Percentiles rank a stretch among this genome's conserved stretches.
Conservation (phyloP, 2,888 invertebrate species). For the Amiota minor region DNA sequence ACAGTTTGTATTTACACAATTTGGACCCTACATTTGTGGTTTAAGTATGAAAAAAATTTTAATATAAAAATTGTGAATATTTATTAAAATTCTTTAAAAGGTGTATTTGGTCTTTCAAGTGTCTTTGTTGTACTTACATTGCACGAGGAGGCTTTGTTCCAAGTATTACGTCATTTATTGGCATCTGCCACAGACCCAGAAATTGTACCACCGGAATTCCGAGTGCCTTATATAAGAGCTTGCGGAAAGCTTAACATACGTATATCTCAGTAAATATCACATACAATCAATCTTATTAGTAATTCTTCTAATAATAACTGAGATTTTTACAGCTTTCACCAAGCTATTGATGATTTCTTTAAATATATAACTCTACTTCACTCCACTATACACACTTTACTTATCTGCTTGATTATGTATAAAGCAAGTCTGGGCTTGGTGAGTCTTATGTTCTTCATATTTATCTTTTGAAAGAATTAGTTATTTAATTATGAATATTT, state of each 20-base stretch:
- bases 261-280: neutral
- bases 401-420: neutral
- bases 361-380: neutral
- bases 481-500: neutral
- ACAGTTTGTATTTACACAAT: neutral
- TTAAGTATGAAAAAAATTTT: neutral
- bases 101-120: neutral
- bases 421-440: neutral
- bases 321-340: neutral
- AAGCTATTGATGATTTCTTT: neutral
- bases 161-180: neutral
- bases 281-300: neutral
- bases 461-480: neutral
- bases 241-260: neutral
- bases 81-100: neutral
- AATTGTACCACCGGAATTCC: neutral
- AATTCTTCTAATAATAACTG: too few relatives aligned
- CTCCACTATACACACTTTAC: neutral
- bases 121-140: neutral
- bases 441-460: neutral
- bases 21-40: constrained; percentile 8
- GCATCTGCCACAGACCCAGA: neutral
- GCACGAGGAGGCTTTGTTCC: neutral
- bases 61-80: too few relatives aligned
- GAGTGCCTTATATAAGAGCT: neutral